Evolutionary conservation across 2,797 vertebrate genomes (phyloP), one percentile per base, ranked within the genome.

Genomic region (Malacoraja senta): DNA sequence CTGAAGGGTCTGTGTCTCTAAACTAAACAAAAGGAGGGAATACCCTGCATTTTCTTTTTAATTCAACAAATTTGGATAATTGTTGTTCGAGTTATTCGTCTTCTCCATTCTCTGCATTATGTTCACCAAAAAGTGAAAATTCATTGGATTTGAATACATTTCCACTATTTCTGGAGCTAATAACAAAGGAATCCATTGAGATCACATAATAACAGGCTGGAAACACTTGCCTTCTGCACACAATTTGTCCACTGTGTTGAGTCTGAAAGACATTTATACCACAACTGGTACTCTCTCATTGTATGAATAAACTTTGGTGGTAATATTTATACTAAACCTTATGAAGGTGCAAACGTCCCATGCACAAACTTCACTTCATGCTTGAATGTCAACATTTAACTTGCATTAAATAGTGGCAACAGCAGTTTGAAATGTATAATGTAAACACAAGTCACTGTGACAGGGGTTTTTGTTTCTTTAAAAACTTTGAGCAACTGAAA

Each of bases 311-410:
- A 13, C 83, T 63, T 1, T 32, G 61, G 15, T 10, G 63, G 4
- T 88, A 19, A 3, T 65, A 15, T 65, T 32, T 65, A 65, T 68
- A 32, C 35, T 17, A 63, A 35, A 88, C 8, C 84, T 19, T 61
- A 9, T 68, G 84, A 88, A 17, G 17, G n/a, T 32, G 13, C 61
- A 88, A 88, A 65, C 15, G 2, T 65, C 13, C 58, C 19, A 13
- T 61, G 63, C 83, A 63, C 7, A 86, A 86, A 88, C 61, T 88
- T 32, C 17, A 68, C 63, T 35, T 68, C 63, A 88, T 68, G n/a
- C 21, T 88, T 88, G 63, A 32, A 32, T 68, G 84, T 68, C 84
- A 88, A 88, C n/a, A 88, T 68, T 88, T 44, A 88, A 88, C 84
- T 65, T 88, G 63, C 29, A 88, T 74, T 21, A 74, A 74, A 74